Evolutionary conservation across 2,113 vertebrate genomes (phyloP).

Genomic region (Oxyura jamaicensis): DNA sequence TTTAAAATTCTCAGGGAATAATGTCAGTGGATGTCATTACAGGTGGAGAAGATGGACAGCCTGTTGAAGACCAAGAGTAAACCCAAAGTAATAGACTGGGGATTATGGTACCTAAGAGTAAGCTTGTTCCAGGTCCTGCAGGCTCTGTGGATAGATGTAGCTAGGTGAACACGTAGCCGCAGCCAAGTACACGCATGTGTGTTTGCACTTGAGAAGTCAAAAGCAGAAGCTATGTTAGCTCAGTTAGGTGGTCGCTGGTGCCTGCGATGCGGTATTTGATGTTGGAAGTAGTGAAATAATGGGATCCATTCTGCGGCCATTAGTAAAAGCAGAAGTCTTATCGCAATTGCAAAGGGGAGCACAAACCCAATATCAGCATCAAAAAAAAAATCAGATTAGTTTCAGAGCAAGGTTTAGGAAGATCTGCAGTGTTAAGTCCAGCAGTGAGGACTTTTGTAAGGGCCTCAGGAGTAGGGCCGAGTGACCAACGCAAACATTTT

Average conservation of each 20-base stretch:
- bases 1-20: neutral
- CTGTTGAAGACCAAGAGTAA: neutral
- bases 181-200: neutral
- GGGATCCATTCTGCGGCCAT: neutral
- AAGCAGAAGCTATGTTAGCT: neutral
- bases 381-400: neutral
- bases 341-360: neutral
- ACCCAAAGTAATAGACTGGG: neutral
- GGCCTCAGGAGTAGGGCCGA: neutral
- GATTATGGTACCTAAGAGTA: neutral
- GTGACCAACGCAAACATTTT: slow-evolving; percentile 14
- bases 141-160: neutral
- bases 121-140: neutral
- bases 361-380: rapidly evolving
- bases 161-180: neutral
- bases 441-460: neutral
- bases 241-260: neutral
- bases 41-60: neutral
- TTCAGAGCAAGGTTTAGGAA: neutral
- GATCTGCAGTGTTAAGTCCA: neutral
- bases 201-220: neutral
- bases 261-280: neutral
- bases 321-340: neutral
- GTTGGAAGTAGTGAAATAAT: neutral
- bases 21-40: neutral